These are phyloP conservation scores for Margaritifera margaritifera DNA, from an alignment of 2,888 invertebrate species.

Conservation along the genomic window DNA sequence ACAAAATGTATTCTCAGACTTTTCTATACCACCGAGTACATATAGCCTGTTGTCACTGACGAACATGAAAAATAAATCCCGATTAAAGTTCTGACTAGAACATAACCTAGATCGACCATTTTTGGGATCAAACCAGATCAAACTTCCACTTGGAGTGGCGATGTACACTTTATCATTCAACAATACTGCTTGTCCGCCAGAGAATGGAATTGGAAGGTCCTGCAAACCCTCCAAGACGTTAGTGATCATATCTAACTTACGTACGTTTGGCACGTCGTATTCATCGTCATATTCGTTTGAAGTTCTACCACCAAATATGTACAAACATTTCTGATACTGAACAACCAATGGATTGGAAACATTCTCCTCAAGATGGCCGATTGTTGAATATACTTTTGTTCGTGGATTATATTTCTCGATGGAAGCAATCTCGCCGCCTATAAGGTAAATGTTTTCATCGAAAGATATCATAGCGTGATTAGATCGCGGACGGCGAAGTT, in stretches of 20 bases:
- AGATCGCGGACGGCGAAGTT: slow-evolving; percentile 6
- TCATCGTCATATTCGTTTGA: not conserved
- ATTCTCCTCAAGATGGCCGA: slow-evolving; percentile 11
- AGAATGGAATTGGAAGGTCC: slow-evolving; percentile 20
- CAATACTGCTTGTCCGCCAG: slow-evolving; percentile 23
- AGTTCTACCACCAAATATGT: slow-evolving; percentile 23
- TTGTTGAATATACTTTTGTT: slow-evolving; percentile 5
- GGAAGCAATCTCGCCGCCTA: slow-evolving; percentile 13
- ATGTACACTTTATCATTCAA: slow-evolving; percentile 19
- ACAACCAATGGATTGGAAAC: slow-evolving; percentile 7
- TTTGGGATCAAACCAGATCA: slow-evolving; percentile 21
- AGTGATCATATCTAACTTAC: slow-evolving; percentile 12
- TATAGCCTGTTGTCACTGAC: slow-evolving; percentile 6
- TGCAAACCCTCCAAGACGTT: slow-evolving; percentile 6
- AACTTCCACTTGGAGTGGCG: slow-evolving; percentile 22
- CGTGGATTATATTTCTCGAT: slow-evolving; percentile 13
- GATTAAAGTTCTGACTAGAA: slow-evolving; percentile 19
- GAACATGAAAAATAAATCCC: slow-evolving; percentile 23
- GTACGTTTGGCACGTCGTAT: slow-evolving; percentile 13
- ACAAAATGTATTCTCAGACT: not conserved
- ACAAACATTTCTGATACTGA: slow-evolving; percentile 9
- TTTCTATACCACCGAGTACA: slow-evolving; percentile 23
- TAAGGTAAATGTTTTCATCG: slow-evolving; percentile 8
- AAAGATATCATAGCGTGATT: slow-evolving; percentile 15
- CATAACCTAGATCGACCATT: slow-evolving; percentile 20